A percentile compares a stretch with the other conserved stretches of the same genome.
Conservation (phyloP, 2,888 invertebrate species). For the Phaonia tiefii region DNA sequence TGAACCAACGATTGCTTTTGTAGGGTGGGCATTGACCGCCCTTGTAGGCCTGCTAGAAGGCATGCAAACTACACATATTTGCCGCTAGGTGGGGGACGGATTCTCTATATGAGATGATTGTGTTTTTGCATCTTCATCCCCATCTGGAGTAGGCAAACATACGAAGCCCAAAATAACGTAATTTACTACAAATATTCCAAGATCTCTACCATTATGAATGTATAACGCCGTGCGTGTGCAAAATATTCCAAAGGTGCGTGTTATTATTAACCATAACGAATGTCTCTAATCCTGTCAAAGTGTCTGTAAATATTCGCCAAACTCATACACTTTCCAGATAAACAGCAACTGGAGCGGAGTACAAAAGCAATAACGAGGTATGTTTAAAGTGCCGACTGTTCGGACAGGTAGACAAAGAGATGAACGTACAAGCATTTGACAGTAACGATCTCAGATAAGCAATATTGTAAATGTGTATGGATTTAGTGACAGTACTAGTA, state of each 20-base stretch:
- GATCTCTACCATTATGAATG: too few species aligned
- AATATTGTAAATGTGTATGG: neutral
- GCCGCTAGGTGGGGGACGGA: too few species aligned
- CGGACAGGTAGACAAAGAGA: neutral
- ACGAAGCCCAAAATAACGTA: too few species aligned
- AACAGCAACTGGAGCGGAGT: neutral
- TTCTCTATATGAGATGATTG: too few species aligned
- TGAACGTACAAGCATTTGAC: neutral
- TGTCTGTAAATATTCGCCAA: constrained; percentile 52
- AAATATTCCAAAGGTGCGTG: constrained; percentile 56
- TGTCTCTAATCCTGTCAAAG: constrained; percentile 62
- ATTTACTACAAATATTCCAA: too few species aligned
- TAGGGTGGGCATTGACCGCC: too few species aligned
- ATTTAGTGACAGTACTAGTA: neutral
- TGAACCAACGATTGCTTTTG: constrained; percentile 3
- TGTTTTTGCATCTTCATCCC: neutral
- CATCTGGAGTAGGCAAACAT: neutral
- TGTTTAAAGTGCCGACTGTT: neutral
- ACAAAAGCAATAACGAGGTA: neutral
- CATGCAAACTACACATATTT: too few species aligned
- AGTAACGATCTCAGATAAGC: neutral
- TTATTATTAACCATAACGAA: constrained; percentile 58
- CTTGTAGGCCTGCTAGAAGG: too few species aligned
- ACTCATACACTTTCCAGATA: constrained; percentile 36
- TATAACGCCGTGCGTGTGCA: constrained; percentile 5